A percentile compares a stretch with the other conserved stretches of the same genome.
These are phyloP conservation scores for Gymnothorax javanicus DNA, from an alignment of 2,797 vertebrate genomes.

Conservation along the genomic window DNA sequence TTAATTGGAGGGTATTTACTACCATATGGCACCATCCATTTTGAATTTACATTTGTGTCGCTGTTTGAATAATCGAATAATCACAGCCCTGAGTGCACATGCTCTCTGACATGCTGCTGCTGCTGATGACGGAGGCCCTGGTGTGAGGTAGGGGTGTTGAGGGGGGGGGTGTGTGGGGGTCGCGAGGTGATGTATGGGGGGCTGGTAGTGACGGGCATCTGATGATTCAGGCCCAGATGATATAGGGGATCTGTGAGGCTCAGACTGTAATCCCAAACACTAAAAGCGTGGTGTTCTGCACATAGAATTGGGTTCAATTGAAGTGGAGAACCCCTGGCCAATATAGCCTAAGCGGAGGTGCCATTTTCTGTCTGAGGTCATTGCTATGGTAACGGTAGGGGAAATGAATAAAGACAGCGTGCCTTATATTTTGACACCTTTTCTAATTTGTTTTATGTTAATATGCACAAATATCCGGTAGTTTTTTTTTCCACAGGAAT, in stretches of 20 bases:
- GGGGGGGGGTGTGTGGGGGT: background rate
- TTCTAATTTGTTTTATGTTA: background rate
- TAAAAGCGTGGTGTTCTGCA: conserved; percentile 14
- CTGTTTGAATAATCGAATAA: no score
- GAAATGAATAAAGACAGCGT: conserved; percentile 53
- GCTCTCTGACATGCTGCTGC: background rate
- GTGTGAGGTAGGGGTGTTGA: background rate
- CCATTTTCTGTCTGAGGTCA: conserved; percentile 31
- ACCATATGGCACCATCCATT: no score
- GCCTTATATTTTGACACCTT: conserved; percentile 37
- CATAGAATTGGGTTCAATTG: background rate
- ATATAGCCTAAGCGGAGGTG: background rate
- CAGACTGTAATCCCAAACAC: conserved; percentile 45
- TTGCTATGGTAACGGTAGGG: conserved; percentile 60
- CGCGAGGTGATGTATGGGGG: no score
- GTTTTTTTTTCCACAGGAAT: background rate
- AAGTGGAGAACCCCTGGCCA: background rate
- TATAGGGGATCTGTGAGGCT: conserved; percentile 50
- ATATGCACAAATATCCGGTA: background rate
- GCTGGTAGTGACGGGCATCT: background rate
- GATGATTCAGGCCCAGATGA: background rate
- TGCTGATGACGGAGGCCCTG: background rate
- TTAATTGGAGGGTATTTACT: no score
- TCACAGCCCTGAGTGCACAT: no score
- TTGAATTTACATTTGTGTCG: no score